Conservation (phyloP, 2,797 vertebrate species). For the Platyrinchus mystaceus region DNA sequence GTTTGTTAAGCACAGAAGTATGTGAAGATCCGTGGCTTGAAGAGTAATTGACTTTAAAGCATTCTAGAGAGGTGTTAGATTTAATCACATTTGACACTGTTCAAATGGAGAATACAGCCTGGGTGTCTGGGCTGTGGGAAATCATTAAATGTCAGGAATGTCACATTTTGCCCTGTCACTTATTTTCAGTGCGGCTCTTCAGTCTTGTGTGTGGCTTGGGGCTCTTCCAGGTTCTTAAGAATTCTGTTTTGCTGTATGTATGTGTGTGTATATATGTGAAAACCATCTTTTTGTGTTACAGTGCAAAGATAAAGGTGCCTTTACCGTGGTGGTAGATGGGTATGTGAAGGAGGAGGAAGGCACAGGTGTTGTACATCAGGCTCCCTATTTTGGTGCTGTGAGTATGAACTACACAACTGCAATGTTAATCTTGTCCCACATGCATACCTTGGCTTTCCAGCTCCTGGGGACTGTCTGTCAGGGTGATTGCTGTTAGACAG, state of each 20-base stretch:
- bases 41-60: background rate
- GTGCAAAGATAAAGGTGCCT: conserved; percentile 88
- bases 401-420: conserved; percentile 66
- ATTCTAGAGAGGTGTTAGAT: background rate
- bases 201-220: background rate
- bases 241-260: background rate
- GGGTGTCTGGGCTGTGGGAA: background rate
- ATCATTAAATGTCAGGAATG: background rate
- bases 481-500: background rate
- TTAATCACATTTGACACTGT: background rate
- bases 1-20: background rate
- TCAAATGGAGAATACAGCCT: background rate
- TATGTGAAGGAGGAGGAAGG: conserved; percentile 97
- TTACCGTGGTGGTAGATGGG: conserved; percentile 87
- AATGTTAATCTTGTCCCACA: background rate
- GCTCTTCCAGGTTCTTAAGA: background rate
- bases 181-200: background rate
- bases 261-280: background rate
- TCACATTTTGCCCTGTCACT: background rate
- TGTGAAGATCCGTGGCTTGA: background rate
- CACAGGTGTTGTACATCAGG: conserved; percentile 96
- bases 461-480: background rate
- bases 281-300: conserved; percentile 54
- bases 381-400: conserved; percentile 98
- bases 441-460: background rate